Evolutionary conservation across 2,888 invertebrate genomes (phyloP).

Genomic region (Creontiades dilutus): DNA sequence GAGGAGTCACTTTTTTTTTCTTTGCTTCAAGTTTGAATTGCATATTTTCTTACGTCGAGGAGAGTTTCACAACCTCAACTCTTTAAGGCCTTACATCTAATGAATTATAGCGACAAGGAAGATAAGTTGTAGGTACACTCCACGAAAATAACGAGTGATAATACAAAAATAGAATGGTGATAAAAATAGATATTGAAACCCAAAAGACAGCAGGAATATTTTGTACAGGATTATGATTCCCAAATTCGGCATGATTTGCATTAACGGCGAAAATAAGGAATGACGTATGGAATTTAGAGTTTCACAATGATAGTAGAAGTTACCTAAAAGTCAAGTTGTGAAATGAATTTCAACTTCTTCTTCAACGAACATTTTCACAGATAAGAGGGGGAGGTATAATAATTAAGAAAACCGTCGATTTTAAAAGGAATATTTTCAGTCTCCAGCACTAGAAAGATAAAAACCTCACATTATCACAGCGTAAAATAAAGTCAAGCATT

Average conservation of each 20-base stretch:
- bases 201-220: background rate
- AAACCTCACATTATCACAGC: constrained; percentile 43
- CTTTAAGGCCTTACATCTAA: background rate
- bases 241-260: background rate
- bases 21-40: background rate
- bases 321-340: background rate
- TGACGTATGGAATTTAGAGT: background rate
- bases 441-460: constrained; percentile 48
- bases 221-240: background rate
- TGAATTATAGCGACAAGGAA: constrained; percentile 8
- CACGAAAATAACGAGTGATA: background rate
- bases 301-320: background rate
- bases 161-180: constrained; percentile 4
- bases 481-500: constrained; percentile 40
- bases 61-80: constrained; percentile 9
- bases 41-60: background rate
- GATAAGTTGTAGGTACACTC: background rate
- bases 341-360: background rate
- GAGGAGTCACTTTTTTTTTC: background rate
- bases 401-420: background rate
- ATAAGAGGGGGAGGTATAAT: background rate
- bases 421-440: constrained; percentile 45
- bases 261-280: background rate
- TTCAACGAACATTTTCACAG: background rate
- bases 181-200: background rate